Percentiles rank a stretch among this genome's conserved stretches.
Evolutionary conservation across 2,888 invertebrate genomes (phyloP).

Genomic region (Oligia strigilis): DNA sequence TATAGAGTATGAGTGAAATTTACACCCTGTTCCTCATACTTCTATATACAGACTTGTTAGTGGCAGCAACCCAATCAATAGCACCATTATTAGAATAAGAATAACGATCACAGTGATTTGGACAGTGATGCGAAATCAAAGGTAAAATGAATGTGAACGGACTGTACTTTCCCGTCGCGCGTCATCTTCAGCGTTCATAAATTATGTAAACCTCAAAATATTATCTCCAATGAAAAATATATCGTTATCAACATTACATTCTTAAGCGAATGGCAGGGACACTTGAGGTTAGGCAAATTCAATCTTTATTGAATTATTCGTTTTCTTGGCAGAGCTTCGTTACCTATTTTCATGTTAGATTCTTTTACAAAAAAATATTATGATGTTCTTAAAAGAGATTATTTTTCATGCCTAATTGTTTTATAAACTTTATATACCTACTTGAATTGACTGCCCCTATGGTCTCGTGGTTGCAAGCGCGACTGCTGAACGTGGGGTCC

Average conservation of each 20-base stretch:
- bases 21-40: no score
- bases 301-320: conserved; percentile 33
- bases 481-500: no score
- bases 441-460: not conserved
- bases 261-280: not conserved
- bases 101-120: no score
- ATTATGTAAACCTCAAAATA: not conserved
- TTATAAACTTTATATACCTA: not conserved
- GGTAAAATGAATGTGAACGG: no score
- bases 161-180: no score
- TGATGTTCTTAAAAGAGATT: not conserved
- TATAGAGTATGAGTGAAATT: no score
- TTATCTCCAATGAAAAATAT: not conserved
- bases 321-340: not conserved
- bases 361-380: not conserved
- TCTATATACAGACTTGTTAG: no score
- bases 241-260: not conserved
- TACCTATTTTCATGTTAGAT: not conserved
- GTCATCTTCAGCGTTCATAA: no score
- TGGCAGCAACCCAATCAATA: no score
- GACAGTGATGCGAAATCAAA: no score
- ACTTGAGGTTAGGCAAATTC: conserved; percentile 2
- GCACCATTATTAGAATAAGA: no score
- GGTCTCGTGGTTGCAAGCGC: no score
- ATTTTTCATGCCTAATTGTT: conserved; percentile 14